Evolutionary conservation across 2,113 vertebrate species (phyloP), one percentile per base, ranked within the genome.

Genomic region (Nothoprocta pentlandii): DNA sequence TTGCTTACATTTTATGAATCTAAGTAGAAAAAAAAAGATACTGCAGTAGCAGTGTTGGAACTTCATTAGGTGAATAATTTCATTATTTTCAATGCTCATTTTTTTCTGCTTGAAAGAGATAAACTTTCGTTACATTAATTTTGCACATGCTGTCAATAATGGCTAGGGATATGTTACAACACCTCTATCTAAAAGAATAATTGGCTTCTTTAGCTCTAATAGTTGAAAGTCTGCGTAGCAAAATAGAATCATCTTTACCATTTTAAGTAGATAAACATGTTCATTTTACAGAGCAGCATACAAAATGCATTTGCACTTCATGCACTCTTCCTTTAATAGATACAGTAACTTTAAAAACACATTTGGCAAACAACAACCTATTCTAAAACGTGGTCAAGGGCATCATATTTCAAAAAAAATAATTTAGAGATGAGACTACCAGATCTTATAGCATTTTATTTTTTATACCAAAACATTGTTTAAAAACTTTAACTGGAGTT

Each of bases 71-170:
- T 92, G 90, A 96, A 89, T 71, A 13, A 79, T 85, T 97, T 96
- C 91, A 96, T 95, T 95, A 82, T 93, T 91, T 95, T 68, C 22
- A 90, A 73, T 75, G 73, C 69, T 89, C 63, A 70, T 68, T 90
- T 95, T 58, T 95, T 58, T 95, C 66, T 80, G 58, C 87, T 96
- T 94, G 93, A 75, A 96, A 96, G 80, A 42, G 82, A 94, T 96
- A 95, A 96, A 93, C 7, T 83, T 85, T 88, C 88, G 90, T 94
- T 93, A 94, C 90, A 49, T 88, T 92, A 92, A 94, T 90, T 88
- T 94, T 73, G 34, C 76, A 87, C 64, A 94, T 32, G 51, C 63
- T 69, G 76, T 76, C 87, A 87, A 81, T 81, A 92, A 93, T 79
- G 74, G 80, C 54, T 82, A 90, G 15, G 51, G 71, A 82, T 80